Conservation (phyloP, 2,888 invertebrate genomes). For the Tenthredo distinguenda region DNA sequence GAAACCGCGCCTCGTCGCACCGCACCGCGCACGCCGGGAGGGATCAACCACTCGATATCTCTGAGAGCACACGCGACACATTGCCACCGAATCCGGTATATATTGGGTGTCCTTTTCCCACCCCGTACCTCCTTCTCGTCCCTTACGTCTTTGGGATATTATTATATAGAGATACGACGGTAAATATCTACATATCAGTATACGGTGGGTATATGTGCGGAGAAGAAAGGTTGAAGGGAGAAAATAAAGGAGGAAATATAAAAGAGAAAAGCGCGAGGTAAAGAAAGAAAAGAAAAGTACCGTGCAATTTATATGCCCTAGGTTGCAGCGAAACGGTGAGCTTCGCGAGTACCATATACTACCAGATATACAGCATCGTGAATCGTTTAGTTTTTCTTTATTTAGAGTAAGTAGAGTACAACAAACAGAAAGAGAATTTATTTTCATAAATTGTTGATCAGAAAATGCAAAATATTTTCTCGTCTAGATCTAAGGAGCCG, state of each 20-base stretch:
- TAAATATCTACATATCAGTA: slow-evolving; percentile 5
- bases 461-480: not conserved
- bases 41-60: slow-evolving; percentile 51
- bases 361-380: not conserved
- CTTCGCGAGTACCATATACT: not conserved
- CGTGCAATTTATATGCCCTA: not conserved
- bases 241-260: not conserved
- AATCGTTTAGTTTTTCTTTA: slow-evolving; percentile 23
- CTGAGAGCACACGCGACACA: slow-evolving; percentile 40
- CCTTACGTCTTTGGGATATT: slow-evolving; percentile 29
- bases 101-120: slow-evolving; percentile 1
- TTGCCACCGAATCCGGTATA: slow-evolving; percentile 26
- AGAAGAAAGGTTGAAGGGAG: slow-evolving; percentile 5
- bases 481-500: not conserved
- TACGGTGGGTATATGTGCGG: not conserved
- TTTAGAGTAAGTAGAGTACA: not conserved
- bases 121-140: not conserved
- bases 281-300: slow-evolving; percentile 20
- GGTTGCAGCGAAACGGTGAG: slow-evolving; percentile 11
- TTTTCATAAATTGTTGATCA: not conserved
- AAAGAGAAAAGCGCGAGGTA: not conserved
- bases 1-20: slow-evolving; percentile 13
- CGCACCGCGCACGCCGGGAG: slow-evolving; percentile 33
- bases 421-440: not conserved
- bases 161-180: slow-evolving; percentile 15